These are phyloP conservation scores for Sakesphorus luctuosus DNA, from an alignment of 2,113 vertebrate species.

Conservation along the genomic window DNA sequence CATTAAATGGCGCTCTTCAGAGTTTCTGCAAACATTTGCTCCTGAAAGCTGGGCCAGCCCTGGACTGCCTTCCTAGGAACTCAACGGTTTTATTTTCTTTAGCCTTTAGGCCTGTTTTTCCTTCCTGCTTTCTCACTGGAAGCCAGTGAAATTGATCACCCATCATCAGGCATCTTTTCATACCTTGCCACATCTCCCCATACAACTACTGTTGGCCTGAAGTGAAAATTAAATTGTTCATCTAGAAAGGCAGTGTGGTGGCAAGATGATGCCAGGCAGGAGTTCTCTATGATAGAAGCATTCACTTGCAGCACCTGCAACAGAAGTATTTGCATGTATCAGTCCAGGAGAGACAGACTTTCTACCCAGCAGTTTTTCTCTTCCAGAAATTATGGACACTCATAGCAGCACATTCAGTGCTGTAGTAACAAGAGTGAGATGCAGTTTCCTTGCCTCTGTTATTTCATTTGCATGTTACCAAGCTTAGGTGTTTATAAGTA, in stretches of 20 bases:
- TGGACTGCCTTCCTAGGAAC: background rate
- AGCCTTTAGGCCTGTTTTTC: background rate
- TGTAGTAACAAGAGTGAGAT: background rate
- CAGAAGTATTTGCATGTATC: background rate
- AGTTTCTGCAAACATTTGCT: background rate
- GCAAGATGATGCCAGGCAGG: background rate
- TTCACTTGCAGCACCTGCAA: background rate
- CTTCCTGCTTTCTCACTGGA: background rate
- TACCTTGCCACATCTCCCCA: background rate
- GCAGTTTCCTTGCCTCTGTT: constrained; percentile 57
- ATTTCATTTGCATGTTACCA: constrained; percentile 73
- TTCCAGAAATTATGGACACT: constrained; percentile 72
- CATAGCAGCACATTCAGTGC: constrained; percentile 14
- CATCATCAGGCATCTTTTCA: background rate
- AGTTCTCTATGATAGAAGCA: background rate
- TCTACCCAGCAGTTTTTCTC: constrained; percentile 45
- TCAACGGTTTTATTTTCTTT: background rate
- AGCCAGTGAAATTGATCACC: background rate
- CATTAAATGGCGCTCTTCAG: background rate
- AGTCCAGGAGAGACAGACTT: background rate
- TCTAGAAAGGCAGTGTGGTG: background rate
- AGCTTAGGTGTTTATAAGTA: constrained; percentile 63
- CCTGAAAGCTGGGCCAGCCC: background rate
- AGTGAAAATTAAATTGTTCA: background rate
- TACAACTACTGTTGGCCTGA: background rate